Evolutionary conservation across 2,797 vertebrate genomes (phyloP).

Genomic region (Etheostoma nigrum): DNA sequence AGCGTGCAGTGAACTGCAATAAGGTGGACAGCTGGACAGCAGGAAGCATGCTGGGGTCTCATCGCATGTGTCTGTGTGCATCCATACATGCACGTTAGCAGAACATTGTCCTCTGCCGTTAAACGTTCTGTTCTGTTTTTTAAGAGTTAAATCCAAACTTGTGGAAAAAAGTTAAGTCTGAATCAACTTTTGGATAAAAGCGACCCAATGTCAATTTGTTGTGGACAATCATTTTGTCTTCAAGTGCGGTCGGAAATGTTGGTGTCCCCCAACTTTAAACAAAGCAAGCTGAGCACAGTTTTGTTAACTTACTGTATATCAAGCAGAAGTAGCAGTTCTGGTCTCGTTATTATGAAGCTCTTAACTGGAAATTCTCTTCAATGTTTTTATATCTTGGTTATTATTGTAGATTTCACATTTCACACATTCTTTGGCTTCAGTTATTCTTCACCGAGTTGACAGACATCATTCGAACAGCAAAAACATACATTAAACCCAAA

Average conservation of each 20-base stretch:
- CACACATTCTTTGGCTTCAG: not conserved
- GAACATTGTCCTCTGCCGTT: too few species aligned
- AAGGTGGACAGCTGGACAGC: slow-evolving; percentile 86
- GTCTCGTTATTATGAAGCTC: not conserved
- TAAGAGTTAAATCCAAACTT: slow-evolving; percentile 41
- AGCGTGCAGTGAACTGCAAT: slow-evolving; percentile 79
- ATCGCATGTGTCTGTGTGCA: slow-evolving; percentile 73
- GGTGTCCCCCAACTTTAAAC: not conserved
- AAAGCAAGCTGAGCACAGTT: not conserved
- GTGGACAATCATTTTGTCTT: too few species aligned
- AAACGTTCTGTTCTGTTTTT: slow-evolving; percentile 43
- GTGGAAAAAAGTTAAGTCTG: too few species aligned
- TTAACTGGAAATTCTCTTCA: not conserved
- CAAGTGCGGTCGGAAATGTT: too few species aligned
- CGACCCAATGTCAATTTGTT: too few species aligned
- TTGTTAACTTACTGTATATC: not conserved
- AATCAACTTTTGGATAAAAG: too few species aligned
- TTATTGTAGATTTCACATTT: not conserved
- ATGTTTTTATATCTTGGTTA: not conserved
- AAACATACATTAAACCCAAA: slow-evolving; percentile 1
- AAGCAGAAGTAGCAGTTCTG: not conserved
- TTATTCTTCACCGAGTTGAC: slow-evolving; percentile 1
- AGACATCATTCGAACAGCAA: not conserved
- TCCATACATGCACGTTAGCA: slow-evolving; percentile 59
- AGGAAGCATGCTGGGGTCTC: slow-evolving; percentile 71